Conservation (phyloP, 2,113 vertebrate species). For the Capra hircus region DNA sequence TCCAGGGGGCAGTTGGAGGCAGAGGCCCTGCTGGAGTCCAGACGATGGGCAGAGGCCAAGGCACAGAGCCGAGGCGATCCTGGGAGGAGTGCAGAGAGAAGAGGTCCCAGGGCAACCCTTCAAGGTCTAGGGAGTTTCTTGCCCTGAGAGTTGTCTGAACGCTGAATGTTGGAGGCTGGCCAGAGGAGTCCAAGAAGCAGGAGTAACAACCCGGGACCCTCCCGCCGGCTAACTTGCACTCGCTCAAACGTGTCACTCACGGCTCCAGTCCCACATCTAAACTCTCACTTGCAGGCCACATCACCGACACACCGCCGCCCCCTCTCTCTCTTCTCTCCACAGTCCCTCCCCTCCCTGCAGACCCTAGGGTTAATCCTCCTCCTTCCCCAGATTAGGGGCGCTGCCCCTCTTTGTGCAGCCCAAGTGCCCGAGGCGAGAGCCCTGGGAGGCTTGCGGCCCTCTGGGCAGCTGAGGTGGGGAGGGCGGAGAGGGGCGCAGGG, state of each 20-base stretch:
- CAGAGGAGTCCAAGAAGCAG: background rate
- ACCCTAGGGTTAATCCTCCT: constrained; percentile 71
- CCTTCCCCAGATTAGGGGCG: constrained; percentile 68
- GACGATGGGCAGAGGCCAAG: background rate
- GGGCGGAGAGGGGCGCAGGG: constrained; percentile 48
- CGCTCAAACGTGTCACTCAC: background rate
- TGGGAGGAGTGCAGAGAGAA: background rate
- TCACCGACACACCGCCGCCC: background rate
- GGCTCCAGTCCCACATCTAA: background rate
- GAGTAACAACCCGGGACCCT: background rate
- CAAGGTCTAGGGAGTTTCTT: background rate
- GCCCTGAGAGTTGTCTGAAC: background rate
- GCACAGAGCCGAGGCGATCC: background rate
- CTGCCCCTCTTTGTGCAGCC: constrained; percentile 73
- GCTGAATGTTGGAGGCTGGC: background rate
- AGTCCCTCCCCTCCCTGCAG: background rate
- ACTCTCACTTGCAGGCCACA: background rate
- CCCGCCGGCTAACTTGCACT: background rate
- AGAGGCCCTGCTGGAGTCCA: background rate
- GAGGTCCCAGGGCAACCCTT: background rate
- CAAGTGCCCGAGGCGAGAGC: constrained; percentile 72
- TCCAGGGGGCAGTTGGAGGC: background rate
- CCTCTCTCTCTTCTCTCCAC: background rate
- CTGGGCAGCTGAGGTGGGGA: constrained; percentile 68
- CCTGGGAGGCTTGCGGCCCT: constrained; percentile 72